Conservation (phyloP, 1,140 invertebrate genomes). For the Oedothorax gibbosus region DNA sequence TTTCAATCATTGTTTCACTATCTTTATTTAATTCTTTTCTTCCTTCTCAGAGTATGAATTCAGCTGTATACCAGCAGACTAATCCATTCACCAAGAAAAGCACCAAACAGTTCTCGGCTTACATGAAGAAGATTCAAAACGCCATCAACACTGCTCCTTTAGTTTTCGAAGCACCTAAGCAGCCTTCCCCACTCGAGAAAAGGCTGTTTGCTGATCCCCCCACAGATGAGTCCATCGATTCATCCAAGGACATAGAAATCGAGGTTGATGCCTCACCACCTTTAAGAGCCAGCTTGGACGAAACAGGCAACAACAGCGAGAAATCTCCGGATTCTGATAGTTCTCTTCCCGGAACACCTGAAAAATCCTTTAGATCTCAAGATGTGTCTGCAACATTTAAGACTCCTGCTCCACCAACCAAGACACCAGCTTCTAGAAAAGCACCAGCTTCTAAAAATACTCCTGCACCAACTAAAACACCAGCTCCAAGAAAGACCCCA, state of each 20-base stretch:
- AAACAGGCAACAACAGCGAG: too few species aligned
- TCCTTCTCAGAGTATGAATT: constrained; percentile 19
- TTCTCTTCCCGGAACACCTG: background rate
- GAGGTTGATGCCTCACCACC: background rate
- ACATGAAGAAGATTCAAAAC: constrained; percentile 44
- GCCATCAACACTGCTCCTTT: constrained; percentile 17
- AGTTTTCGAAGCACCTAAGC: background rate
- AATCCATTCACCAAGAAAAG: constrained; percentile 21
- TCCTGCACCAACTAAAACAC: background rate
- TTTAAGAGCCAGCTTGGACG: too few species aligned
- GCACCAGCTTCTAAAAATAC: background rate
- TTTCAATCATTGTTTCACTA: too few species aligned
- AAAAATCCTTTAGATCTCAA: background rate
- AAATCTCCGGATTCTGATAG: background rate
- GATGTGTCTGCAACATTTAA: background rate
- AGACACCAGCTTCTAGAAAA: background rate
- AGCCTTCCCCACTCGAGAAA: constrained; percentile 1
- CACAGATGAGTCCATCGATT: background rate
- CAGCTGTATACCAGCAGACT: constrained; percentile 26
- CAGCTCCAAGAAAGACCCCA: background rate
- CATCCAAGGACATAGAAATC: background rate
- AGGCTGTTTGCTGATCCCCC: constrained; percentile 5
- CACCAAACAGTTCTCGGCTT: constrained; percentile 16
- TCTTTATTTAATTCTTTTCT: background rate
- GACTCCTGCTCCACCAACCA: background rate